Evolutionary conservation across 2,888 invertebrate species (phyloP).

Genomic region (Euplagia quadripunctaria): DNA sequence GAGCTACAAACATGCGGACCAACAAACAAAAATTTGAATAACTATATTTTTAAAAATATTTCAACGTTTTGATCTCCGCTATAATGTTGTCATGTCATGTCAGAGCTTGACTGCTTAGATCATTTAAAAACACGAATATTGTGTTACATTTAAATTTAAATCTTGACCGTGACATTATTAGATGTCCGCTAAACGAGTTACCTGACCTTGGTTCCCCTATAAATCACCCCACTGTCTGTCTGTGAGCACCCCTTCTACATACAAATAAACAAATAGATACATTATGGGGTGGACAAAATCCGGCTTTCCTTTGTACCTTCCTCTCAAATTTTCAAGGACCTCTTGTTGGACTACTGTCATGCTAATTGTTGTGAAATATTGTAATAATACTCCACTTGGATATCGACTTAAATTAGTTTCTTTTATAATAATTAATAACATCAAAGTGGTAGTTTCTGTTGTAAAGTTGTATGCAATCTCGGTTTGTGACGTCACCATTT

Average conservation of each 20-base stretch:
- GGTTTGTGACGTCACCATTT: too few species aligned
- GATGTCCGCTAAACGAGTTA: not conserved
- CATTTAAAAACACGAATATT: not conserved
- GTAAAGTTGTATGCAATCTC: not conserved
- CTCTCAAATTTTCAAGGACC: constrained; percentile 1
- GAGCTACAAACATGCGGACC: too few species aligned
- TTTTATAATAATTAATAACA: not conserved
- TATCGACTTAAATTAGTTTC: not conserved
- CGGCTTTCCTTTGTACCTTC: not conserved
- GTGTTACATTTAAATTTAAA: not conserved
- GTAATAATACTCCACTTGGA: not conserved
- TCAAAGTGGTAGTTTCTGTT: not conserved
- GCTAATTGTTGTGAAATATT: constrained; percentile 2
- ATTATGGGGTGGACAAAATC: not conserved
- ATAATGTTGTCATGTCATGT: too few species aligned
- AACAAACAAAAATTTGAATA: too few species aligned
- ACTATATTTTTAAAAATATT: too few species aligned
- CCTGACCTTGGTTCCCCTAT: constrained; percentile 9
- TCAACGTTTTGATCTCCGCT: not conserved
- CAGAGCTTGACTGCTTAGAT: not conserved
- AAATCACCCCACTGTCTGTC: constrained; percentile 9
- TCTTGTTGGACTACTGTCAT: not conserved
- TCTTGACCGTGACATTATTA: not conserved
- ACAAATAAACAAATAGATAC: constrained; percentile 1
- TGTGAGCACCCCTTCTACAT: constrained; percentile 17